phyloP scores from a whole-genome alignment of 2,888 invertebrate genomes.

The Drosophila robusta region DNA sequence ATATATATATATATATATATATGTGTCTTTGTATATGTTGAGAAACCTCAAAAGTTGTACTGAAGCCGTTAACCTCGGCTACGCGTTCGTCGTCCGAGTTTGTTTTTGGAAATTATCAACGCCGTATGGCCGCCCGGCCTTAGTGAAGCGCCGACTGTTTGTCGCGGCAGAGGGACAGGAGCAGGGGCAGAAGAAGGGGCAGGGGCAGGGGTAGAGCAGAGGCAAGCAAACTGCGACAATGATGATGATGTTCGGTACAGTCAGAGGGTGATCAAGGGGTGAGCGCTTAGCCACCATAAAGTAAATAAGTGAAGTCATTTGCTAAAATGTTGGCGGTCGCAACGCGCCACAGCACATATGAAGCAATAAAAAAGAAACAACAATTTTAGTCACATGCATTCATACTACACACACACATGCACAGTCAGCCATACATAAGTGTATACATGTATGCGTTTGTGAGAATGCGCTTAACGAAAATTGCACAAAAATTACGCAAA shows the following conservation, averaged over 20 bases:
- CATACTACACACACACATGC: conserved; percentile 9
- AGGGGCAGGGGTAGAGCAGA: background rate
- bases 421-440: background rate
- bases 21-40: conserved; percentile 24
- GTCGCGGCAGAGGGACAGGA: background rate
- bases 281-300: conserved; percentile 48
- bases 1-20: background rate
- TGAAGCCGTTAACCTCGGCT: conserved; percentile 84
- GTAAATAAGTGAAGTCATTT: conserved; percentile 82
- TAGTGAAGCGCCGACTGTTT: conserved; percentile 36
- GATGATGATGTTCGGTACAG: conserved; percentile 14
- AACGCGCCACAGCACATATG: conserved; percentile 58
- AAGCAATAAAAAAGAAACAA: conserved; percentile 36
- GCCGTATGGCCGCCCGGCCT: conserved; percentile 32
- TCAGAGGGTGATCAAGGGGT: background rate
- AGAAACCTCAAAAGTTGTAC: conserved; percentile 82
- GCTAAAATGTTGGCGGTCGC: conserved; percentile 71
- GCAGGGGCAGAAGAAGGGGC: background rate
- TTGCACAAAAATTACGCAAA: conserved; percentile 67
- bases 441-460: conserved; percentile 4
- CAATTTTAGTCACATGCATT: conserved; percentile 49
- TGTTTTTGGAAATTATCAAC: conserved; percentile 72
- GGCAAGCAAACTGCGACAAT: conserved; percentile 25
- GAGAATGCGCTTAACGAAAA: conserved; percentile 34
- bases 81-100: conserved; percentile 79